Evolutionary conservation across 2,888 invertebrate genomes (phyloP).

Genomic region (Caradrina kadenii): DNA sequence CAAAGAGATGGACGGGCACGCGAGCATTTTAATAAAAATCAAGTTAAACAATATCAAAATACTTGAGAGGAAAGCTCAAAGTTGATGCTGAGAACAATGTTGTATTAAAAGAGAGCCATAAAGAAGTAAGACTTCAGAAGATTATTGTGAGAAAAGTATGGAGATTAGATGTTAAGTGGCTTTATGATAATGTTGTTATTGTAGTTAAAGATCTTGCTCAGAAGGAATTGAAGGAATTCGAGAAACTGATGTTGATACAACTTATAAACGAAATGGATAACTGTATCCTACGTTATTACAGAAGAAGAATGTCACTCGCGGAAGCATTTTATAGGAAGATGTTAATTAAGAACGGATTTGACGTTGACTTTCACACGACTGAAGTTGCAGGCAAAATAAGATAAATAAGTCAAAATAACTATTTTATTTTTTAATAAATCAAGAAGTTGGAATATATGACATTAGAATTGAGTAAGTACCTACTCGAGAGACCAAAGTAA

Average conservation of each 20-base stretch:
- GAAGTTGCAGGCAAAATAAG: no score
- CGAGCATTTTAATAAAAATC: constrained; percentile 59
- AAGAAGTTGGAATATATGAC: no score
- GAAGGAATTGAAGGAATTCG: neutral
- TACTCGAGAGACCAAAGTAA: neutral
- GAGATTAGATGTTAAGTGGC: neutral
- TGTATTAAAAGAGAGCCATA: neutral
- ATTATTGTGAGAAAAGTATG: neutral
- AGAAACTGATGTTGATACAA: neutral
- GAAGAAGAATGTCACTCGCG: no score
- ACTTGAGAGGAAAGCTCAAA: constrained; percentile 22
- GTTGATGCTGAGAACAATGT: constrained; percentile 29
- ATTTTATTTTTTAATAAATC: no score
- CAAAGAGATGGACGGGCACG: constrained; percentile 65
- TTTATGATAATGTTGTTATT: neutral
- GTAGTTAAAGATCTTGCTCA: neutral
- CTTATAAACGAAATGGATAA: no score
- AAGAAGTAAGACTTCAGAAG: neutral
- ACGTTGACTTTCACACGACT: no score
- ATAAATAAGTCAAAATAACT: no score
- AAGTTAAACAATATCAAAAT: constrained; percentile 57
- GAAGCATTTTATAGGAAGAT: no score
- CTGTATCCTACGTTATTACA: no score
- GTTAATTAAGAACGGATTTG: no score
- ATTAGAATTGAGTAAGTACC: no score